phyloP scores from a whole-genome alignment of 64 coral and sea anemone species.

The Hydrozoanthus tunicans region DNA sequence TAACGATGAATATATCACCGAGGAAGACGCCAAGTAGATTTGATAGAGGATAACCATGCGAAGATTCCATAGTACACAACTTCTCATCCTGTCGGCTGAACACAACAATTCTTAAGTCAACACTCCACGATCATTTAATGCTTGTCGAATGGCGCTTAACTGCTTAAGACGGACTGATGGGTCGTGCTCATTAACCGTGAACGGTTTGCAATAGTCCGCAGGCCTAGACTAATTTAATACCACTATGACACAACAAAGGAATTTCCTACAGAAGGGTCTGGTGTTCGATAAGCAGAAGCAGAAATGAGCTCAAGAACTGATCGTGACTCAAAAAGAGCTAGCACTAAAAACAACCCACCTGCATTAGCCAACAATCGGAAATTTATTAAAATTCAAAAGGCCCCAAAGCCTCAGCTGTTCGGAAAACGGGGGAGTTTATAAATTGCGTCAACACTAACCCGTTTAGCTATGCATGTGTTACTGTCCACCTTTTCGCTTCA shows the following conservation, averaged over 20 bases:
- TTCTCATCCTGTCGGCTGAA: conserved; percentile 17
- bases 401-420: background rate
- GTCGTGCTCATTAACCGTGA: conserved; percentile 46
- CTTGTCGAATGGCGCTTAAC: conserved; percentile 56
- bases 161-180: conserved; percentile 37
- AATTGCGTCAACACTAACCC: background rate
- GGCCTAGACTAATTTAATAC: conserved; percentile 38
- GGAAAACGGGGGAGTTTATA: background rate
- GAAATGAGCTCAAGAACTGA: background rate
- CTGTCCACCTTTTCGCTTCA: background rate
- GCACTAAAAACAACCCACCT: conserved; percentile 9
- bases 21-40: conserved; percentile 28
- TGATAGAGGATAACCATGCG: conserved; percentile 25
- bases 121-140: conserved; percentile 47
- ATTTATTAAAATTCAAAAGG: background rate
- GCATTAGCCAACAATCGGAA: background rate
- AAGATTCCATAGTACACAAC: background rate
- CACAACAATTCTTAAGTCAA: conserved; percentile 39
- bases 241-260: conserved; percentile 38
- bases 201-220: conserved; percentile 31
- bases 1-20: conserved; percentile 11
- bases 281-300: background rate
- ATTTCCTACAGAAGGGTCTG: conserved; percentile 1
- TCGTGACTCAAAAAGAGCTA: background rate
- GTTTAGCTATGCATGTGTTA: background rate